These are phyloP conservation scores for Apteryx owenii DNA, from an alignment of 2,113 vertebrate genomes.

Conservation along the genomic window DNA sequence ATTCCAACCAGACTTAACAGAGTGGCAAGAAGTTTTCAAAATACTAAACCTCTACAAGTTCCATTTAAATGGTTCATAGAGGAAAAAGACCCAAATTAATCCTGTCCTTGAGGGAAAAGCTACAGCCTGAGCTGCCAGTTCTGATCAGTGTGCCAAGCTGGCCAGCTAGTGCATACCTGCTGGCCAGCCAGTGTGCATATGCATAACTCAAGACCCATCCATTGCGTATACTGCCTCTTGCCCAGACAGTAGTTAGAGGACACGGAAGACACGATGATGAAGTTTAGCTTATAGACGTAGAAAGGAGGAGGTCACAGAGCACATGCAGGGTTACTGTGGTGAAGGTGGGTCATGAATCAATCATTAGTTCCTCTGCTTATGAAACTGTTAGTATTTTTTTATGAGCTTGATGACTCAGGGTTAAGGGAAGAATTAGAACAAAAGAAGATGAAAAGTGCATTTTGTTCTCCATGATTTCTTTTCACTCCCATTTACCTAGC, in stretches of 20 bases:
- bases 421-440: background rate
- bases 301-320: background rate
- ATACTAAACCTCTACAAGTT: background rate
- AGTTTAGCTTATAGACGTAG: background rate
- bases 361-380: background rate
- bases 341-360: background rate
- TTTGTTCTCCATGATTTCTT: background rate
- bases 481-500: background rate
- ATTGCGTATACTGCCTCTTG: accelerated
- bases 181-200: background rate
- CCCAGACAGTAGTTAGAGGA: too few relatives aligned
- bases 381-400: background rate
- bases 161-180: background rate
- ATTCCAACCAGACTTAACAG: background rate
- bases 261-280: background rate
- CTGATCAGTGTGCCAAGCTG: background rate
- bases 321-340: background rate
- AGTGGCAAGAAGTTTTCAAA: background rate
- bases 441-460: background rate
- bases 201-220: background rate
- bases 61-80: background rate
- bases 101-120: background rate
- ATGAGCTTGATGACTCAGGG: background rate
- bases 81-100: background rate
- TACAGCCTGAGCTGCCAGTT: background rate